Evolutionary conservation across 1,140 invertebrate genomes (phyloP).

Genomic region (Diorhabda sublineata): DNA sequence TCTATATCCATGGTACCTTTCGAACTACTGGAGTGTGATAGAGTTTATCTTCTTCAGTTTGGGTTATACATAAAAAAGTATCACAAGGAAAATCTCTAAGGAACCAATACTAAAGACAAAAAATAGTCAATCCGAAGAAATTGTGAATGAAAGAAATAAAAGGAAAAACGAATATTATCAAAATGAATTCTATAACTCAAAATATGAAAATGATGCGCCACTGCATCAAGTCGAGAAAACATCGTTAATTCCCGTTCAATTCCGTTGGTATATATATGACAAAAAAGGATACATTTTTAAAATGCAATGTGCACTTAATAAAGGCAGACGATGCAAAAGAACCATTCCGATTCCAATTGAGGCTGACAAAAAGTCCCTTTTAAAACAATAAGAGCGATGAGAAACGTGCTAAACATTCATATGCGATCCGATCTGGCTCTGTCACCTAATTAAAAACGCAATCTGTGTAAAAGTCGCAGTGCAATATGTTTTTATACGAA

Average conservation of each 20-base stretch:
- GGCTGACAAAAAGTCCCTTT: conserved; percentile 22
- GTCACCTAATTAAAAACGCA: conserved; percentile 32
- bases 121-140: too few species aligned
- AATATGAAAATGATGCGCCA: not conserved
- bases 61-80: too few species aligned
- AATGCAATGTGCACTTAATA: conserved; percentile 29
- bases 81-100: too few species aligned
- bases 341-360: conserved; percentile 16
- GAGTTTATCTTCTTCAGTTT: not conserved
- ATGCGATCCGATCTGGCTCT: conserved; percentile 26
- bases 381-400: conserved; percentile 26
- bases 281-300: conserved; percentile 26
- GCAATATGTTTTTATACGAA: conserved; percentile 22
- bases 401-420: conserved; percentile 31
- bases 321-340: conserved; percentile 22
- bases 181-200: too few species aligned
- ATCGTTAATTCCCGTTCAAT: conserved; percentile 15
- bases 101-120: too few species aligned
- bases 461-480: conserved; percentile 26
- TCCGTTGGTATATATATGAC: conserved; percentile 15
- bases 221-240: not conserved
- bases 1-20: too few species aligned
- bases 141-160: too few species aligned
- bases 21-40: too few species aligned
- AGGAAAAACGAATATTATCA: too few species aligned